Percentiles rank a stretch among this genome's conserved stretches.
Conservation (phyloP, 2,113 vertebrate genomes). For the Sphaerodactylus townsendi region DNA sequence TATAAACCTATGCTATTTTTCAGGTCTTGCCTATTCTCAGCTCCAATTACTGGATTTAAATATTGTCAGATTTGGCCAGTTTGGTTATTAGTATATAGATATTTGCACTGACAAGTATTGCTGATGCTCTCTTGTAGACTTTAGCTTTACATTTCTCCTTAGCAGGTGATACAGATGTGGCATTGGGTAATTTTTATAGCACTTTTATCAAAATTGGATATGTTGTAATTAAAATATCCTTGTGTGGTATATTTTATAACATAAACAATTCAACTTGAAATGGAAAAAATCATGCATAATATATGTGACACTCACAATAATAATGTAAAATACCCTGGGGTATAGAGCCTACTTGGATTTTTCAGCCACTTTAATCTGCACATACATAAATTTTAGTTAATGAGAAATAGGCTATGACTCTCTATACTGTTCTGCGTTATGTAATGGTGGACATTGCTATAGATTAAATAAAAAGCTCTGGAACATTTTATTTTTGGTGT, state of each 20-base stretch:
- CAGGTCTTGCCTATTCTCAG: too few relatives aligned
- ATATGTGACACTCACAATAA: slow-evolving; percentile 39
- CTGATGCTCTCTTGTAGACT: neutral
- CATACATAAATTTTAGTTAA: slow-evolving; percentile 58
- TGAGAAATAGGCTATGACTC: slow-evolving; percentile 38
- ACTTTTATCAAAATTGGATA: neutral
- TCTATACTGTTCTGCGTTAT: neutral
- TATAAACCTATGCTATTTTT: too few relatives aligned
- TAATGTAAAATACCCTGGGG: slow-evolving; percentile 25
- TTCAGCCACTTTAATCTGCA: slow-evolving; percentile 58
- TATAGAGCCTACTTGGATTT: slow-evolving; percentile 35
- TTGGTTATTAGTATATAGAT: too few relatives aligned
- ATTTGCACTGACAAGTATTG: neutral
- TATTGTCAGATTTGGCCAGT: too few relatives aligned
- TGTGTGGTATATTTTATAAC: slow-evolving; percentile 31
- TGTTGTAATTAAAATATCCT: neutral
- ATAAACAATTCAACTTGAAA: slow-evolving; percentile 14
- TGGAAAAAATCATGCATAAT: slow-evolving; percentile 23
- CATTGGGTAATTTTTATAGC: neutral
- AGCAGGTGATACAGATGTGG: neutral
- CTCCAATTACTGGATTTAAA: too few relatives aligned
- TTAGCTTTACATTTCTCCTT: neutral
- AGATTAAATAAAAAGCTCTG: neutral
- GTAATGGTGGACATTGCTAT: neutral
- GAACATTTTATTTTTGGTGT: neutral